Conservation (phyloP, 2,888 invertebrate species). For the Ligdia adustata region DNA sequence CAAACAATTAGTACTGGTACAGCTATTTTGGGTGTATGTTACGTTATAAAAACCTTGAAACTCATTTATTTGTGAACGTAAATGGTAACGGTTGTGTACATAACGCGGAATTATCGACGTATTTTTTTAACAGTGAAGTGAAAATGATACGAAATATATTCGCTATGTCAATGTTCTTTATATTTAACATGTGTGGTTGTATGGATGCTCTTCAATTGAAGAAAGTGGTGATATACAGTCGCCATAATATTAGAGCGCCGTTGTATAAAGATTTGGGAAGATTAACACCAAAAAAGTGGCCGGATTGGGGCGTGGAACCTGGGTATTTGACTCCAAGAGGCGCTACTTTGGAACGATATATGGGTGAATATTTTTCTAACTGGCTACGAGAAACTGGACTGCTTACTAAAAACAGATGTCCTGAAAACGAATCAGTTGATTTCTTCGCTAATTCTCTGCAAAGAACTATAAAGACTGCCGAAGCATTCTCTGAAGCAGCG, state of each 20-base stretch:
- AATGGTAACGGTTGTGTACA: too few relatives aligned
- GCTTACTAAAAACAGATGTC: not conserved
- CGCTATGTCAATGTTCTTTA: too few relatives aligned
- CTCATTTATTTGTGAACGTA: too few relatives aligned
- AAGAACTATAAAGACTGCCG: not conserved
- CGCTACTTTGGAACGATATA: not conserved
- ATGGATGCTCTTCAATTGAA: not conserved
- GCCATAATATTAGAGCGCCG: slow-evolving; percentile 7
- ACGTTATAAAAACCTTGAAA: too few relatives aligned
- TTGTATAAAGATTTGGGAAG: not conserved
- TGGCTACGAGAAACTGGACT: not conserved
- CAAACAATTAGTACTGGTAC: too few relatives aligned
- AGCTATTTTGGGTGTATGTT: too few relatives aligned
- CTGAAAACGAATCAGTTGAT: not conserved
- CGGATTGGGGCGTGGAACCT: not conserved
- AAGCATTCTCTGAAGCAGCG: not conserved
- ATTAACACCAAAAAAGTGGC: not conserved
- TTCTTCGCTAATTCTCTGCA: not conserved
- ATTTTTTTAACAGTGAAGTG: too few relatives aligned
- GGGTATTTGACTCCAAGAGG: slow-evolving; percentile 1
- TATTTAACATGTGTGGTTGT: too few relatives aligned
- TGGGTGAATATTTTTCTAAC: slow-evolving; percentile 1
- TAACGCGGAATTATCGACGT: too few relatives aligned
- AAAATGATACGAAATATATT: not conserved
- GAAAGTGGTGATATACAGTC: slow-evolving; percentile 8